A percentile compares a stretch with the other conserved stretches of the same genome.
phyloP scores from a whole-genome alignment of 2,888 invertebrate species.

The Hylaea fasciaria region DNA sequence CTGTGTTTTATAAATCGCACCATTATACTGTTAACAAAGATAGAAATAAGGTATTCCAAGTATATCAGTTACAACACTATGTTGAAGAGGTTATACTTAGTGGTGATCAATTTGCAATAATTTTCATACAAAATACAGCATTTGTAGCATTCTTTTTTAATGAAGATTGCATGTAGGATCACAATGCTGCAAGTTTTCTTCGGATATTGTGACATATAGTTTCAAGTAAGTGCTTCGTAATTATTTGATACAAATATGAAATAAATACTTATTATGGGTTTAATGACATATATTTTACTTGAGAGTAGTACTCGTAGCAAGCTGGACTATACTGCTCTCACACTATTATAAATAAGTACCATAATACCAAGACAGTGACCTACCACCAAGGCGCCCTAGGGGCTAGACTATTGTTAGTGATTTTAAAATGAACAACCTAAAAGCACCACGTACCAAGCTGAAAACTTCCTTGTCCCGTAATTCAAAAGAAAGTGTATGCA shows the following conservation, averaged over 20 bases:
- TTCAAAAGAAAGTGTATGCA: neutral
- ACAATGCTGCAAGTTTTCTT: constrained; percentile 1
- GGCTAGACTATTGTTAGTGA: no score
- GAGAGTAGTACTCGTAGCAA: no score
- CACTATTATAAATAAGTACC: no score
- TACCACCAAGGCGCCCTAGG: no score
- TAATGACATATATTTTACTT: no score
- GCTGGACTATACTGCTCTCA: no score
- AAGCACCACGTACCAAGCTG: no score
- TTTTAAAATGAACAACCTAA: no score
- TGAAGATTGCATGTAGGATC: constrained; percentile 3
- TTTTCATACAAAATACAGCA: constrained; percentile 35
- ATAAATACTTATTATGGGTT: no score
- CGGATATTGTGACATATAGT: neutral
- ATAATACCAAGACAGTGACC: no score
- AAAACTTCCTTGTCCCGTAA: neutral
- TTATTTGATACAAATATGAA: no score
- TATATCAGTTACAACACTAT: constrained; percentile 26
- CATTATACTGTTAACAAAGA: constrained; percentile 20
- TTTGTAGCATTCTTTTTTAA: constrained; percentile 25
- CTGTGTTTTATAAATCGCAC: constrained; percentile 22
- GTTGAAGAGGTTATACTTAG: constrained; percentile 35
- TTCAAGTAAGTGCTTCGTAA: no score
- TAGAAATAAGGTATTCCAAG: constrained; percentile 29
- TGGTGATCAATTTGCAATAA: constrained; percentile 32